These are phyloP conservation scores for Aphelenchoides avenae DNA, from an alignment of 1,140 invertebrate species.

Conservation along the genomic window DNA sequence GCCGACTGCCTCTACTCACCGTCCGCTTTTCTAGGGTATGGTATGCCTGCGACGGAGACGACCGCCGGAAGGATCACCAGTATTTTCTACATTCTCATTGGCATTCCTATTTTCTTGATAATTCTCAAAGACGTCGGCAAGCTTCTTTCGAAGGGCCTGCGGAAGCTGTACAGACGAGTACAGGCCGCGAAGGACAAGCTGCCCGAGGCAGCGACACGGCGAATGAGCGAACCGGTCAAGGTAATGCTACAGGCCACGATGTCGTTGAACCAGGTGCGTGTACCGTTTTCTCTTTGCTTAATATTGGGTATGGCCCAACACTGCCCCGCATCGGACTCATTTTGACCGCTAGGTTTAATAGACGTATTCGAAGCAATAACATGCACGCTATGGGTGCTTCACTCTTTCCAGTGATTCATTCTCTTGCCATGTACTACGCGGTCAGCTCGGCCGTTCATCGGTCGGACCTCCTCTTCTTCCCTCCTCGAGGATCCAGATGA, in stretches of 20 bases:
- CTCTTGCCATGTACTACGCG: too few species aligned
- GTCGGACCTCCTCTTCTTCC: slow-evolving; percentile 37
- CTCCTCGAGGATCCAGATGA: slow-evolving; percentile 51
- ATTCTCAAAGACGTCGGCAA: slow-evolving; percentile 53
- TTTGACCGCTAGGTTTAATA: too few species aligned
- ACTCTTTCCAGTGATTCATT: too few species aligned
- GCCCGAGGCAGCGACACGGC: slow-evolving; percentile 36
- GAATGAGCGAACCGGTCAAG: slow-evolving; percentile 30
- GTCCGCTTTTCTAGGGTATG: slow-evolving; percentile 50
- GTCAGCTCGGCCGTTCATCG: background rate
- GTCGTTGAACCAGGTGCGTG: too few species aligned
- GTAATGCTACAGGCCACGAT: too few species aligned
- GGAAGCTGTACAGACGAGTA: slow-evolving; percentile 56
- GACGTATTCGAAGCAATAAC: too few species aligned
- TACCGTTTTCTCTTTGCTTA: too few species aligned
- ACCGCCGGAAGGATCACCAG: slow-evolving; percentile 44
- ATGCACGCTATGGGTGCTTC: too few species aligned
- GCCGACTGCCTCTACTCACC: background rate
- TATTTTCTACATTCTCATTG: slow-evolving; percentile 56
- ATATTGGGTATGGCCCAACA: too few species aligned
- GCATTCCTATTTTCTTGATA: slow-evolving; percentile 55
- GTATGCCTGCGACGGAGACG: slow-evolving; percentile 50
- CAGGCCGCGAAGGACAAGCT: slow-evolving; percentile 42
- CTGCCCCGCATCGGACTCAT: too few species aligned
- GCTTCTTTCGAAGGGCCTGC: slow-evolving; percentile 40